Percentiles rank a stretch among this genome's conserved stretches.
These are phyloP conservation scores for Apodemus agrarius DNA, from an alignment of 2,797 vertebrate species.

Conservation along the genomic window DNA sequence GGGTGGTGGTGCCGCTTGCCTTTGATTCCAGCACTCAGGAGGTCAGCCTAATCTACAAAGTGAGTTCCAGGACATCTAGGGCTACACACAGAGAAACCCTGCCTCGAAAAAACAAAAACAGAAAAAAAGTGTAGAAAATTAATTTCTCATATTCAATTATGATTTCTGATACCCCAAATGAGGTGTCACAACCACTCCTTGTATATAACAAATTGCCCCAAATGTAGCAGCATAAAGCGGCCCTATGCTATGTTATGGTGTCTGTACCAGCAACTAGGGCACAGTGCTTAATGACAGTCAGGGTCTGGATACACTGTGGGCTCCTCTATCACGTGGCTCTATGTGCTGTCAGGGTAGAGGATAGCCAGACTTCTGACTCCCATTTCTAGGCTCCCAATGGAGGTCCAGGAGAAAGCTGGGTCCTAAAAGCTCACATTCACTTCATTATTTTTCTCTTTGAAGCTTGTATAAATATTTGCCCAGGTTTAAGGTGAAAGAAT, in stretches of 20 bases:
- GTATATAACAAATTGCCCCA: not conserved
- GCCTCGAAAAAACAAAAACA: not conserved
- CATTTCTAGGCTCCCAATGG: not conserved
- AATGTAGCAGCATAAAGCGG: not conserved
- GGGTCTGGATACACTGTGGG: not conserved
- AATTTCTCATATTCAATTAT: conserved; percentile 8
- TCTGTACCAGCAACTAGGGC: not conserved
- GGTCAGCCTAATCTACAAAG: not conserved
- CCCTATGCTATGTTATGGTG: not conserved
- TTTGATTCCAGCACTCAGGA: not conserved
- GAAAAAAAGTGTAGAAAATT: not conserved
- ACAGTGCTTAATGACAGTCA: not conserved
- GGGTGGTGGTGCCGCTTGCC: not conserved
- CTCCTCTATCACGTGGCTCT: not conserved
- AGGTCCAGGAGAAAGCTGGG: not conserved
- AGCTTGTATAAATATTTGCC: not conserved
- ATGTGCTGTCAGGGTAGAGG: not conserved
- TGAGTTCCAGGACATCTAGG: not conserved
- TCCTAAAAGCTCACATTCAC: not conserved
- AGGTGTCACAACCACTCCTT: not conserved
- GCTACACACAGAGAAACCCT: not conserved
- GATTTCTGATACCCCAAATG: not conserved
- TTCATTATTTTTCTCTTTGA: not conserved
- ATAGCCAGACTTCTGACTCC: not conserved
- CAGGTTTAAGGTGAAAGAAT: conserved; percentile 10